phyloP scores from a whole-genome alignment of 2,113 vertebrate genomes.

The Emydocephalus ijimae region DNA sequence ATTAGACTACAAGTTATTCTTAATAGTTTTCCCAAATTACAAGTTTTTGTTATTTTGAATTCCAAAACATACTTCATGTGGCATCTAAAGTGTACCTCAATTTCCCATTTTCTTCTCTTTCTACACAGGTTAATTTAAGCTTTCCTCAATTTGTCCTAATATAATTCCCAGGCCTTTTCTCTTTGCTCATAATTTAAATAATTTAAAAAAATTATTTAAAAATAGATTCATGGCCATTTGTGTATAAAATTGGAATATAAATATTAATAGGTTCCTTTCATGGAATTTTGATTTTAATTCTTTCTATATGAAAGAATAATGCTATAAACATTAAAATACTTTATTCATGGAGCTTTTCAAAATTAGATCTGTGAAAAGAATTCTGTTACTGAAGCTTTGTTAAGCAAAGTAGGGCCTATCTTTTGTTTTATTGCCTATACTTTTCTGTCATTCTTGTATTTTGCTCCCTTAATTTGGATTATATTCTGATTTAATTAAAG shows the following conservation, averaged over 20 bases:
- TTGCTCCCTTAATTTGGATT: not conserved
- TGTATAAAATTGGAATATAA: not conserved
- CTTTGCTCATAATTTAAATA: no score
- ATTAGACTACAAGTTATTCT: not conserved
- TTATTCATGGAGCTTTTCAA: not conserved
- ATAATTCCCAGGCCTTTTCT: not conserved
- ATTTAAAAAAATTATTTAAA: no score
- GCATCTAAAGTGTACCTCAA: not conserved
- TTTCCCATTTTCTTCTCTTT: not conserved
- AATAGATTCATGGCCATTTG: not conserved
- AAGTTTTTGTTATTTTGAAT: not conserved
- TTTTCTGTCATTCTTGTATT: not conserved
- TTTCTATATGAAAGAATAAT: not conserved
- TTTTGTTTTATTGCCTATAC: not conserved
- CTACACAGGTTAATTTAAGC: not conserved
- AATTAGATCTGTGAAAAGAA: not conserved
- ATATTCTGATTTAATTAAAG: not conserved
- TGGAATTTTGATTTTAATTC: not conserved
- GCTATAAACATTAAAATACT: not conserved
- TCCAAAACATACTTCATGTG: not conserved
- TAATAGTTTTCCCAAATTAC: not conserved
- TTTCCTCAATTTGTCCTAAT: not conserved
- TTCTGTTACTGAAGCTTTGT: not conserved
- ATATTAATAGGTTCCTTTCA: not conserved
- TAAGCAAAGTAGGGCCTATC: not conserved